Base-by-base conservation (phyloP, 2,888 invertebrate species). In the Notodonta dromedarius region DNA sequence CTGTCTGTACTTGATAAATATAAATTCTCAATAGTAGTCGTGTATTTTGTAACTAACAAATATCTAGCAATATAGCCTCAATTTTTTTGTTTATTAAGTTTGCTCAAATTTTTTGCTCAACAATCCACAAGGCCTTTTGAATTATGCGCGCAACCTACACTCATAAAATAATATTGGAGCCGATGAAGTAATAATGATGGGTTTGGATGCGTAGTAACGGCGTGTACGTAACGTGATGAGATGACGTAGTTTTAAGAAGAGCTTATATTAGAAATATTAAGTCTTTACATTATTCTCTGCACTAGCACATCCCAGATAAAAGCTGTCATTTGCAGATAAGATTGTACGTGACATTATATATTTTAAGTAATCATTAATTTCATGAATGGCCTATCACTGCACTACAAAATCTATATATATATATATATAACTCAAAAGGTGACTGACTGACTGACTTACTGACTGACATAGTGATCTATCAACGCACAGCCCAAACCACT, bases 251-350 rank as follows among this genome's bases (percentile, higher is more conserved):
- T 87, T 87, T 84, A 83, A 74, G 85, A 82, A 87, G 88, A 89
- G 86, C 84, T 86, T 87, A 83, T 88, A 91, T 91, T 88, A 88
- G n/a, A n/a, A n/a, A n/a, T 24, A 24, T 24, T 24, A 24, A 91
- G 90, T 85, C 88, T 89, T 90, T 89, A 89, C 79, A 71, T 71
- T 70, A 71, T 7, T 35, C 2, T 5, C 35, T 35, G 6, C 0
- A 58, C 64, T 67, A 70, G 78, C 70, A 67, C 67, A 57, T 55
- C 48, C 55, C 66, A 61, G 62, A 69, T 71, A 74, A 63, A 56
- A 48, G 55, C 35, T 51, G 35, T 60, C 24, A 60, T 58, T 56
- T 56, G 35, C 59, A 42, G 35, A 56, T 59, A 42, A 53, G 35
- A 48, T 24, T 2, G 24, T 24, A 5, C 0, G 9, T 46, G 5